Evolutionary conservation across 2,113 vertebrate species (phyloP).

Genomic region (Anguilla japonica): DNA sequence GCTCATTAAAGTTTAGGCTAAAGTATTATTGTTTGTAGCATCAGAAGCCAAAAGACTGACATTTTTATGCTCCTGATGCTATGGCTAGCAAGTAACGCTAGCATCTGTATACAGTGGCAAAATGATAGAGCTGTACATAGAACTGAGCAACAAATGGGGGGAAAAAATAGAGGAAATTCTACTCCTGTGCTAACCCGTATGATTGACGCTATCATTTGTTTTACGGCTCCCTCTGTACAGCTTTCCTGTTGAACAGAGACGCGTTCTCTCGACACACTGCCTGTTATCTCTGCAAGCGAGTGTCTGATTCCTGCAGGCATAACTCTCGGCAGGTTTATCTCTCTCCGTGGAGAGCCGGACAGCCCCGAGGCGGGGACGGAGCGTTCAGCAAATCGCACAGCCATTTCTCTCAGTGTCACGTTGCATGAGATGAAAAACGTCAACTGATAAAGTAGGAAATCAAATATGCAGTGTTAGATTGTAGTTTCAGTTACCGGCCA

Average conservation of each 20-base stretch:
- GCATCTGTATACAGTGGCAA: background rate
- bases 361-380: background rate
- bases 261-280: background rate
- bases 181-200: background rate
- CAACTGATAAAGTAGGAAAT: background rate
- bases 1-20: too few species aligned
- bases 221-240: background rate
- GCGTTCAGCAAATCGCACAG: background rate
- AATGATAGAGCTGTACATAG: slow-evolving; percentile 7
- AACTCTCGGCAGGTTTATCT: background rate
- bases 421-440: background rate
- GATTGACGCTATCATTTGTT: background rate
- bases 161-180: background rate
- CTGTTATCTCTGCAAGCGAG: background rate
- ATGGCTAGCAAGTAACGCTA: background rate
- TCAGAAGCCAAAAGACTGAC: background rate
- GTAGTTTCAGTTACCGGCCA: background rate
- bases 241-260: background rate
- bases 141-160: background rate
- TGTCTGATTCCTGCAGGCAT: background rate
- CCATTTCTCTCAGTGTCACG: background rate
- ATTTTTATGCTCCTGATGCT: background rate
- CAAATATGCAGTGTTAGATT: background rate
- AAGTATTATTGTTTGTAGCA: background rate
- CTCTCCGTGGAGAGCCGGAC: background rate